Percentiles rank a stretch among this genome's conserved stretches.
Evolutionary conservation across 2,888 invertebrate species (phyloP).

Genomic region (Nomada fucata): DNA sequence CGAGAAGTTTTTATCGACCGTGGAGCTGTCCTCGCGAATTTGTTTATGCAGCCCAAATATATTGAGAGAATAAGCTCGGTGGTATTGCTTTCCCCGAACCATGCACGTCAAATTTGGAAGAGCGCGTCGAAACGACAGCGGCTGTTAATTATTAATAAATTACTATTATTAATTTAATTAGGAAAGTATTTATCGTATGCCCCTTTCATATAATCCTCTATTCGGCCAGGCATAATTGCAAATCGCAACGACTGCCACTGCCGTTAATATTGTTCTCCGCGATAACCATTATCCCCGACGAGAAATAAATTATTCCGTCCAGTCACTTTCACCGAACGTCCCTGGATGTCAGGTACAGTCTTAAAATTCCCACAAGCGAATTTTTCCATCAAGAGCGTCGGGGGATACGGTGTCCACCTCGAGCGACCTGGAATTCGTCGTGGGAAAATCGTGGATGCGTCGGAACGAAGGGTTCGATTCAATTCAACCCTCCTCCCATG

Average conservation of each 20-base stretch:
- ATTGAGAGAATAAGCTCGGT: too few species aligned
- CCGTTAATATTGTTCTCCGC: too few species aligned
- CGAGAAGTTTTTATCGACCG: background rate
- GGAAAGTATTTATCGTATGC: too few species aligned
- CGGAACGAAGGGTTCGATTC: conserved; percentile 60
- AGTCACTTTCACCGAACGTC: too few species aligned
- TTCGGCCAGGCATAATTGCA: too few species aligned
- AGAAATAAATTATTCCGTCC: background rate
- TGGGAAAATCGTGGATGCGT: conserved; percentile 77
- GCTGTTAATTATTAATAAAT: too few species aligned
- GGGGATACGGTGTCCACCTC: conserved; percentile 56
- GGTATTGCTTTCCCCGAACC: too few species aligned
- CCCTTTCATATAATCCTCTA: too few species aligned
- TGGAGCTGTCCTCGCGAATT: background rate
- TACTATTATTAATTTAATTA: too few species aligned
- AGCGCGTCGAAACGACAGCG: too few species aligned
- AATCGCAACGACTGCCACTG: too few species aligned
- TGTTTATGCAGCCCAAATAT: background rate
- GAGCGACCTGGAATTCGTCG: conserved; percentile 78
- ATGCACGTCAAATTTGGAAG: too few species aligned
- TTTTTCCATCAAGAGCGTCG: conserved; percentile 22
- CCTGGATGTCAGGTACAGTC: background rate
- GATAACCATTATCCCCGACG: background rate
- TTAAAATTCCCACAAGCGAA: background rate
- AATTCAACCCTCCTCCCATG: conserved; percentile 49